These are phyloP conservation scores for Distichodus sexfasciatus DNA, from an alignment of 2,797 vertebrate genomes.

Conservation along the genomic window DNA sequence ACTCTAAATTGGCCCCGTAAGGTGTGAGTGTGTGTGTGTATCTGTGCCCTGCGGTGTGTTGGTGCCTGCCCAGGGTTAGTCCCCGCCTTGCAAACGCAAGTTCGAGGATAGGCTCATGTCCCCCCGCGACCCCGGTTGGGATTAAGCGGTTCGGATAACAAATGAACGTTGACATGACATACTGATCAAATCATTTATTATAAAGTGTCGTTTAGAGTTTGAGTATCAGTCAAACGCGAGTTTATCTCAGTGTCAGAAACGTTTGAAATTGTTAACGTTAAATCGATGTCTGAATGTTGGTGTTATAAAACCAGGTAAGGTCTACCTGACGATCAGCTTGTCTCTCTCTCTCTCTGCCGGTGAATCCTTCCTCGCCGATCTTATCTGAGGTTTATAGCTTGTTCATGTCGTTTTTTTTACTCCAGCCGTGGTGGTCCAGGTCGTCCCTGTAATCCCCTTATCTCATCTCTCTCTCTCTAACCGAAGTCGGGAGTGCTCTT, in stretches of 20 bases:
- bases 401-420: constrained; percentile 36
- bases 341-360: constrained; percentile 23
- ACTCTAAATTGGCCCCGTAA: no score
- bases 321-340: neutral
- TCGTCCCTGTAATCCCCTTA: constrained; percentile 50
- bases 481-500: constrained; percentile 1
- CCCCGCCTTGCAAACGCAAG: no score
- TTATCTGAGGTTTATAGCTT: constrained; percentile 42
- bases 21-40: no score
- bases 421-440: constrained; percentile 36
- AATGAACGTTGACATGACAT: no score
- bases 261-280: no score
- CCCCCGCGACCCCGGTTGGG: neutral
- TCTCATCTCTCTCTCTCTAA: constrained; percentile 41
- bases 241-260: no score
- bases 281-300: constrained; percentile 5
- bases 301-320: constrained; percentile 9
- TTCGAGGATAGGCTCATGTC: neutral
- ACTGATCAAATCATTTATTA: no score
- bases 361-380: constrained; percentile 41
- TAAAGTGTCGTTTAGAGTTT: no score
- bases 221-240: neutral
- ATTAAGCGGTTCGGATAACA: no score
- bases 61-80: no score
- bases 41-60: no score